A percentile compares a stretch with the other conserved stretches of the same genome.
phyloP scores from a whole-genome alignment of 2,797 vertebrate species.

The Onychomys torridus region DNA sequence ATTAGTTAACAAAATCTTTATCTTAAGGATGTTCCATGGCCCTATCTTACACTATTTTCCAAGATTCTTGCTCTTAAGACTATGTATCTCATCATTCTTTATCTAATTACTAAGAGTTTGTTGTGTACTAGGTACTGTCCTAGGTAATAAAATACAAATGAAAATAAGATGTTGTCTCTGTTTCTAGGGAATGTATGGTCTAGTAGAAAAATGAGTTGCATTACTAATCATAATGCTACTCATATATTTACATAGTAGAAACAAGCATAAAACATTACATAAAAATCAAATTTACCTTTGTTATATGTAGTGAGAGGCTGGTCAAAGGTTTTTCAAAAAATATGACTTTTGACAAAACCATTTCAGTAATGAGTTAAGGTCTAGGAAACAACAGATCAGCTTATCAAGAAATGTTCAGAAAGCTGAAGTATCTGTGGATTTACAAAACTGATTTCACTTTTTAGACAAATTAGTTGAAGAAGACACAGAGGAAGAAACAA shows the following conservation, averaged over 20 bases:
- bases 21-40: not conserved
- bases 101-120: not conserved
- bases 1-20: not conserved
- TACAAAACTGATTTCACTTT: constrained; percentile 6
- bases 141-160: constrained; percentile 16
- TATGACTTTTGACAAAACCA: not conserved
- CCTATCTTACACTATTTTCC: not conserved
- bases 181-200: not conserved
- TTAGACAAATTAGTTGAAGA: not conserved
- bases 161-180: not conserved
- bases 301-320: not conserved
- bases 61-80: not conserved
- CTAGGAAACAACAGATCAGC: not conserved
- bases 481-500: not conserved
- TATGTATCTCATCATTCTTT: constrained; percentile 35
- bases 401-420: not conserved
- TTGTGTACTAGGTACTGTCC: not conserved
- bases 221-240: constrained; percentile 1
- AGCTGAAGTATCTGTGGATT: not conserved
- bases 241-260: not conserved
- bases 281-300: not conserved
- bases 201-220: not conserved
- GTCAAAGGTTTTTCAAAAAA: not conserved
- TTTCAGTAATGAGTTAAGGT: constrained; percentile 21
- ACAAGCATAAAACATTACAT: not conserved